Evolutionary conservation across 1,140 invertebrate species (phyloP).

Genomic region (Leptinotarsa defecta): DNA sequence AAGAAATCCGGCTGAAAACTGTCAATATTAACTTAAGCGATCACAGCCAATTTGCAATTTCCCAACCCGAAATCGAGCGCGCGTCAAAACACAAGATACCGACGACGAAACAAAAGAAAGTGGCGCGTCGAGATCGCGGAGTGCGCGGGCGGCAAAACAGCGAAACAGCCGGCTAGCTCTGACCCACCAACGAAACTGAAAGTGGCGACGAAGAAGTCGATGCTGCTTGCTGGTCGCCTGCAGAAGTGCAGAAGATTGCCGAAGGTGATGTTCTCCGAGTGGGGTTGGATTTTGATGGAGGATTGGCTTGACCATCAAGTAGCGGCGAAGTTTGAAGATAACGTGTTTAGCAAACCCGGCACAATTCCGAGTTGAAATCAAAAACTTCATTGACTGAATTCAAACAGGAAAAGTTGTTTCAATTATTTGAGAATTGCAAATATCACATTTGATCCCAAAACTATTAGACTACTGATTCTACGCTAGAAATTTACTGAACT

Average conservation of each 20-base stretch:
- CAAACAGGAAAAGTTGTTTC: no score
- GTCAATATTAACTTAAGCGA: background rate
- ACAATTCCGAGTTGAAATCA: no score
- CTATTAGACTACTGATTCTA: no score
- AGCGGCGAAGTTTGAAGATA: no score
- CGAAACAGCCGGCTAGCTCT: conserved; percentile 26
- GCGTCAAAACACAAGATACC: background rate
- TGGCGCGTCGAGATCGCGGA: conserved; percentile 7
- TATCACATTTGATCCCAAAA: no score
- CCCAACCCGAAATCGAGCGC: background rate
- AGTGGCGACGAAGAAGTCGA: conserved; percentile 18
- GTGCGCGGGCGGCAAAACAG: conserved; percentile 29
- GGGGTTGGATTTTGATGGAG: background rate
- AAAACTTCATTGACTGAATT: no score
- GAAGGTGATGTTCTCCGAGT: background rate
- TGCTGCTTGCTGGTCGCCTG: background rate
- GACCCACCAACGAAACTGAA: conserved; percentile 32
- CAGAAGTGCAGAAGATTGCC: conserved; percentile 2
- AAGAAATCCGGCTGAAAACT: no score
- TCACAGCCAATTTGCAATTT: conserved; percentile 15
- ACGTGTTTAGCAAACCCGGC: no score
- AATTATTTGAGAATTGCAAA: no score
- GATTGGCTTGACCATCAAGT: no score
- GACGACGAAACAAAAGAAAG: conserved; percentile 18
- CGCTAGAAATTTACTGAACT: no score